These are phyloP conservation scores for Tachyglossus aculeatus DNA, from an alignment of 2,797 vertebrate species.

Conservation along the genomic window DNA sequence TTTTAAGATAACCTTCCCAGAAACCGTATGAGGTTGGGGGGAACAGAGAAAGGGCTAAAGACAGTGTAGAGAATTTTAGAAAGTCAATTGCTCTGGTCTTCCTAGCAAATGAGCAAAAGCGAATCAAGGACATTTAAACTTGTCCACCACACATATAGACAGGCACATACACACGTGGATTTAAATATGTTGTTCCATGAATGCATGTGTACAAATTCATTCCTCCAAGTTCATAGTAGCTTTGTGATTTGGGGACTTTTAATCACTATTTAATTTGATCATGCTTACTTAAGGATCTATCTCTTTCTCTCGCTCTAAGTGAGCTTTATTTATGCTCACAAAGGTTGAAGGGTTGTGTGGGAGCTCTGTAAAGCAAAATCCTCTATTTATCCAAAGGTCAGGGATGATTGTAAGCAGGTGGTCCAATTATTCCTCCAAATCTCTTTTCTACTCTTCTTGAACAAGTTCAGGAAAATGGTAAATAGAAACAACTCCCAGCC, in stretches of 20 bases:
- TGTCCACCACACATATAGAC: conserved; percentile 12
- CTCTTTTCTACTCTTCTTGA: neutral
- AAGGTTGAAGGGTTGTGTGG: neutral
- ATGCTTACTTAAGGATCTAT: conserved; percentile 35
- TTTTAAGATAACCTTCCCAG: conserved; percentile 44
- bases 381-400: conserved; percentile 47
- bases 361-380: neutral
- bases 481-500: conserved; percentile 20
- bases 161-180: neutral
- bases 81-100: neutral
- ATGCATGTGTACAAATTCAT: neutral
- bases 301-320: conserved; percentile 21
- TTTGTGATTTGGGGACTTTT: conserved; percentile 34
- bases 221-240: conserved; percentile 48
- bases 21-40: too few species aligned
- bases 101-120: conserved; percentile 30
- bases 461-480: conserved; percentile 12
- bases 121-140: conserved; percentile 19
- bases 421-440: conserved; percentile 13
- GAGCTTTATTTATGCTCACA: conserved; percentile 25
- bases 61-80: neutral
- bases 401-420: conserved; percentile 26
- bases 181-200: neutral
- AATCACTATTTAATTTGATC: conserved; percentile 44
- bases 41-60: neutral